Base-by-base conservation (phyloP, 2,113 vertebrate species). In the Anas platyrhynchos region DNA sequence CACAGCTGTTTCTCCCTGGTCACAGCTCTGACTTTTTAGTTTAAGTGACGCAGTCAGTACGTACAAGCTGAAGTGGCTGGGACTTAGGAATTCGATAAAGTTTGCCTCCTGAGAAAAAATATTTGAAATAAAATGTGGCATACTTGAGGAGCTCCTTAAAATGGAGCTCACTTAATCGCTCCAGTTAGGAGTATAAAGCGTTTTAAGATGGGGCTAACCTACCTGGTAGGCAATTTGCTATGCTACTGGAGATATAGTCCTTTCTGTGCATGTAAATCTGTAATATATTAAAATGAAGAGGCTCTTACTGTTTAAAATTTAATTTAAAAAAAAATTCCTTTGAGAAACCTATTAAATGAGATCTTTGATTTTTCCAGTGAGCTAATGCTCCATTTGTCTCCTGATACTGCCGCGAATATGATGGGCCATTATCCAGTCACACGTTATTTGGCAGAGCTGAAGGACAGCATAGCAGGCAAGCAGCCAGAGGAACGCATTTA, bases 231-330 rank as follows among this genome's bases (percentile, higher is more conserved):
- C 58, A 78, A 88, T 79, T 62, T 79, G 62, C 59, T 72, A 1
- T 59, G 32, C 80, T 31, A 31, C 41, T 13, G 36, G 68, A 80
- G 79, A 38, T 29, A 26, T 7, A 91, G 76, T 85, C 59, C 68
- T 80, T 94, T 88, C 79, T 71, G 29, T 1, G 0, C 29, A 27
- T 50, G 65, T 61, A 76, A 52, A 65, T 83, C 50, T 91, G 50
- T 75, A 67, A 81, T 83, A 32, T 72, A 65, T 86, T 96, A 91
- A 93, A 96, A 86, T 81, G 38, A 95, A 82, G 54, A 88, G 76
- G 73, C 38, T 66, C 83, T 78, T 83, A 38, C n/a, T 43, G 46
- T 83, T 94, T 90, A 88, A 96, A 88, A 65, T 81, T 77, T 78
- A 74, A 88, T 76, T 76, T 20, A 0, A 75, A 63, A 86, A 86